A percentile compares a stretch with the other conserved stretches of the same genome.
phyloP scores from a whole-genome alignment of 2,888 invertebrate genomes.

The Bhutanitis thaidina region DNA sequence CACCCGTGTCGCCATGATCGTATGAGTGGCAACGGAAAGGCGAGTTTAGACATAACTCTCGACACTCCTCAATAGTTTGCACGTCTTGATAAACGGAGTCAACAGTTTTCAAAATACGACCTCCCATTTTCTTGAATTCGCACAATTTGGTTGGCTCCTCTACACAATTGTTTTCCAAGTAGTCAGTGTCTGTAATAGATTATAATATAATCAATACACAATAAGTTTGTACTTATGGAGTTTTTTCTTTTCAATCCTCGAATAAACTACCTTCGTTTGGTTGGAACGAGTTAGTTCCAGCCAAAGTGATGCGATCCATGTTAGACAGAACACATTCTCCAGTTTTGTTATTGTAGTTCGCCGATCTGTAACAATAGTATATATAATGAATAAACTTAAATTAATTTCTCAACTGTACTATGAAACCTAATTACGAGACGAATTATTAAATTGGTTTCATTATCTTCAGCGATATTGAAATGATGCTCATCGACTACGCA shows the following conservation, averaged over 20 bases:
- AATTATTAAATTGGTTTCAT: no score
- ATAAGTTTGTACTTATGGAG: no score
- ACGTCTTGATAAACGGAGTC: slow-evolving; percentile 96
- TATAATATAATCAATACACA: no score
- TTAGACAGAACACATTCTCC: slow-evolving; percentile 93
- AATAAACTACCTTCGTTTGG: slow-evolving; percentile 77
- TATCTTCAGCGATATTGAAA: no score
- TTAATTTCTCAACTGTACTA: not conserved
- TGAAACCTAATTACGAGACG: no score
- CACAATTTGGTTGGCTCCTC: slow-evolving; percentile 96
- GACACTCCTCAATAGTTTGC: slow-evolving; percentile 91
- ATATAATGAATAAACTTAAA: not conserved
- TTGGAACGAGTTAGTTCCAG: slow-evolving; percentile 89
- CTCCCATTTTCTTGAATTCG: slow-evolving; percentile 94
- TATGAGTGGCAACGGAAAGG: slow-evolving; percentile 95
- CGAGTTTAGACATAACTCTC: slow-evolving; percentile 92
- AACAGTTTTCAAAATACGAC: slow-evolving; percentile 94
- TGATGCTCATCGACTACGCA: no score
- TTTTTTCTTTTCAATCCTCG: not conserved
- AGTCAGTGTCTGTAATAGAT: slow-evolving; percentile 81
- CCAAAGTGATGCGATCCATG: slow-evolving; percentile 94
- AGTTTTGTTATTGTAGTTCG: slow-evolving; percentile 92
- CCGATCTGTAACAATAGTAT: slow-evolving; percentile 84
- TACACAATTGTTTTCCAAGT: slow-evolving; percentile 95
- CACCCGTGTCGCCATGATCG: slow-evolving; percentile 95